Conservation (phyloP, 2,113 vertebrate genomes). For the Neoarius graeffei region DNA sequence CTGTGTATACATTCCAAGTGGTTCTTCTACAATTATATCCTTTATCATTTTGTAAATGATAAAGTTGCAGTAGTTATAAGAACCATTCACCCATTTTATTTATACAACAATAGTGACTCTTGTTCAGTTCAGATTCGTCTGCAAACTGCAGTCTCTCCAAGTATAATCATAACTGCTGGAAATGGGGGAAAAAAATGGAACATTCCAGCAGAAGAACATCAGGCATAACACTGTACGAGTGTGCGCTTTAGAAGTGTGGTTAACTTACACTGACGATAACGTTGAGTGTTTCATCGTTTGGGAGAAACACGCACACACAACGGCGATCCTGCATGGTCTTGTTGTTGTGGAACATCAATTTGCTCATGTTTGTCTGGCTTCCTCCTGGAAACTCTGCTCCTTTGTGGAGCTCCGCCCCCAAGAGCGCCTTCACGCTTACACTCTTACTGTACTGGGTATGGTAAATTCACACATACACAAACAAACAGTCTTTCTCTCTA, state of each 20-base stretch:
- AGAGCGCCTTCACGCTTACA: conserved; percentile 57
- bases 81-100: too few species aligned
- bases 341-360: conserved; percentile 94
- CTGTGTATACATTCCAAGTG: neutral
- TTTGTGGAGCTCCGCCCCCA: conserved; percentile 66
- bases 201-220: neutral
- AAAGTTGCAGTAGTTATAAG: neutral
- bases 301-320: conserved; percentile 96
- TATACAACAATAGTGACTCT: neutral
- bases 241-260: neutral
- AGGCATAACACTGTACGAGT: conserved; percentile 21
- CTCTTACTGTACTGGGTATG: conserved; percentile 6
- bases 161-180: neutral
- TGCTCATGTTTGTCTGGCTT: conserved; percentile 89
- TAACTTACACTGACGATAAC: conserved; percentile 94
- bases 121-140: neutral
- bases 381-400: conserved; percentile 64
- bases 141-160: neutral
- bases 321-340: conserved; percentile 99
- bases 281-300: conserved; percentile 94
- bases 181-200: neutral
- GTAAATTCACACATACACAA: conserved; percentile 35
- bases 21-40: neutral
- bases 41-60: neutral
- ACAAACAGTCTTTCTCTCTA: neutral